Percentiles rank a stretch among this genome's conserved stretches.
These are phyloP conservation scores for Cydia pomonella DNA, from an alignment of 1,140 invertebrate species.

Conservation along the genomic window DNA sequence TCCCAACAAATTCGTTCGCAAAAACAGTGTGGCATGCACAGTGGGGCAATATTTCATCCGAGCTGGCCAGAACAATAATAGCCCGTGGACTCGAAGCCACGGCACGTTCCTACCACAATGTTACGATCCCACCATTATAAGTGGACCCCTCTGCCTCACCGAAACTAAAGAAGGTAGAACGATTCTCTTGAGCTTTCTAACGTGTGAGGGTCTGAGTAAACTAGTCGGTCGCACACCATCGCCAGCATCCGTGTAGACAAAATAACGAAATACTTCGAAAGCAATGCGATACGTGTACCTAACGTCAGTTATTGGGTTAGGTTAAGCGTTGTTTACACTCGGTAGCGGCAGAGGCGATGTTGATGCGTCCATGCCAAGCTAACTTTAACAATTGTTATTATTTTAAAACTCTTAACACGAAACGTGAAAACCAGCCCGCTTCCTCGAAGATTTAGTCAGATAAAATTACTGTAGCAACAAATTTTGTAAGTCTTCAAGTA, in stretches of 20 bases:
- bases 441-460: slow-evolving; percentile 14
- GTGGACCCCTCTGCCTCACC: slow-evolving; percentile 44
- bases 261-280: slow-evolving; percentile 78
- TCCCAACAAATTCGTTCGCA: slow-evolving; percentile 71
- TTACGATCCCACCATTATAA: slow-evolving; percentile 56
- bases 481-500: neutral
- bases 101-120: slow-evolving; percentile 79
- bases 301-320: slow-evolving; percentile 75
- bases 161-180: slow-evolving; percentile 32
- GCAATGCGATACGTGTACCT: slow-evolving; percentile 66
- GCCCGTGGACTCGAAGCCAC: slow-evolving; percentile 73
- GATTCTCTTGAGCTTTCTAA: slow-evolving; percentile 35
- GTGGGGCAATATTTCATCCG: slow-evolving; percentile 79
- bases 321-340: slow-evolving; percentile 75
- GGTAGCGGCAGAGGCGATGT: slow-evolving; percentile 64
- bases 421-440: slow-evolving; percentile 32
- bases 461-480: slow-evolving; percentile 24
- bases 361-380: slow-evolving; percentile 71
- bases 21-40: slow-evolving; percentile 73
- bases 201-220: slow-evolving; percentile 45
- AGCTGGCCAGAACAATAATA: slow-evolving; percentile 79
- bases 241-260: slow-evolving; percentile 78
- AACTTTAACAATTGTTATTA: slow-evolving; percentile 52
- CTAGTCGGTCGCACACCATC: slow-evolving; percentile 65
- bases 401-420: slow-evolving; percentile 37